Base-by-base conservation (phyloP, 2,797 vertebrate genomes). In the Tympanoctomys barrerae region DNA sequence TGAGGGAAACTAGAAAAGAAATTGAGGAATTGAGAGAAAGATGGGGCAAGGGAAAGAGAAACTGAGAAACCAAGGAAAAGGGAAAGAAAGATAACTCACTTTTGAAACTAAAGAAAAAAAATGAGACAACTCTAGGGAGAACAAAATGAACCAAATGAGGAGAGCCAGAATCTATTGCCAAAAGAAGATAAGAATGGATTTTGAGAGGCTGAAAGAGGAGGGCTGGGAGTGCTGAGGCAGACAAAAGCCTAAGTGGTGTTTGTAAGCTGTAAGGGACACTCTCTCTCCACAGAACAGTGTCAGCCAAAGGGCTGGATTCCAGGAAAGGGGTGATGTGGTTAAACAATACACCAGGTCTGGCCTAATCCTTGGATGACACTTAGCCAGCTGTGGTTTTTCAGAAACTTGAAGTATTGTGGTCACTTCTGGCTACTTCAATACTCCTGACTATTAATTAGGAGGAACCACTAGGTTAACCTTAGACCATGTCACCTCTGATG, bases 301-400 rank as follows among this genome's bases (percentile, higher is more conserved):
- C 95, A 97, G 97, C 96, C 96, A 97, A 94, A 96, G 96, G 96
- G 92, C 95, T 89, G 54, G 83, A 77, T 95, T 96, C 97, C 97
- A 97, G 96, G 95, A 80, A 95, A 91, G 71, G 73, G 94, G 91
- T 4, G 73, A 77, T 96, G 96, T 70, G 96, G 96, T 95, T 93
- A 62, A 81, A 89, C 57, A 92, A n/a, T 92, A 94, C 95, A 94
- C 75, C 16, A 28, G 39, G 79, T 79, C 93, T 91, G 95, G 70
- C 91, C 91, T 80, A 46, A 92, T 7, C 59, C 73, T 42, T 94
- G 87, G 13, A 91, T 96, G 92, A 95, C 96, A 83, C 89, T 83
- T 87, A 75, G 95, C 91, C 95, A 97, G 89, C 92, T 77, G 81
- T 81, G 78, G 84, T 71, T 97, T 96, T 94, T 96, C 91, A 91